Base-by-base conservation (phyloP, 2,888 invertebrate genomes). In the Chymomyza procnemis region DNA sequence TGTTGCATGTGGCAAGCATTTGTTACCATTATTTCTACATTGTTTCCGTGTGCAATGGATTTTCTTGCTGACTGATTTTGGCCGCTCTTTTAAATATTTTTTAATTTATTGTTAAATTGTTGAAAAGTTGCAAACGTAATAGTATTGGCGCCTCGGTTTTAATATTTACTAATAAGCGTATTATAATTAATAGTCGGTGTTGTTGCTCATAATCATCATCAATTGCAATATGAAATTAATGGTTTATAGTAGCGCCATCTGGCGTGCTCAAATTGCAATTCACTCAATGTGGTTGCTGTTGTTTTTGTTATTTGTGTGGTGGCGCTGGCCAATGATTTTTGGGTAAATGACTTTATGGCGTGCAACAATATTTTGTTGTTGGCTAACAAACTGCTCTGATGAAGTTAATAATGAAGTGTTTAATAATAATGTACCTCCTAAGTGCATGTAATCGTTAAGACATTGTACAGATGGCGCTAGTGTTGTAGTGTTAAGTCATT, bases 111-210 rank as follows among this genome's bases (percentile, higher is more conserved):
- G 68, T 78, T 78, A 67, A 76, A 75, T 66, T 64, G 67, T 52
- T 57, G 55, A 55, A 21, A 6, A 22, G 16, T 52, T 56, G 48
- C 47, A 59, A 56, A 47, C 26, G 59, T 6, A 14, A 19, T 14
- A 5, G 12, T 50, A 50, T 50, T 16, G 19, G 19, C 16, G 50
- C 18, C 50, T 50, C 1, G 16, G 76, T 84, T 76, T 81, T 82
- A 76, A 86, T 80, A 80, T 75, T 75, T 79, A 82, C 84, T 82
- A 82, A 84, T 81, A 73, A 76, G 82, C 47, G 34, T 48, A 58
- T 46, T 66, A 65, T 69, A 68, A 78, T 76, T 76, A 76, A 76
- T 76, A 69, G 75, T 69, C 76, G 69, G 67, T 75, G 67, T 75
- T 3, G 22, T 26, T 26, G 26, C 26, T 41, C 34, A 41, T 41